These are phyloP conservation scores for roundworm (Caenorhabditis elegans) DNA, from an alignment of 1,140 invertebrate species.

Conservation along the genomic window DNA sequence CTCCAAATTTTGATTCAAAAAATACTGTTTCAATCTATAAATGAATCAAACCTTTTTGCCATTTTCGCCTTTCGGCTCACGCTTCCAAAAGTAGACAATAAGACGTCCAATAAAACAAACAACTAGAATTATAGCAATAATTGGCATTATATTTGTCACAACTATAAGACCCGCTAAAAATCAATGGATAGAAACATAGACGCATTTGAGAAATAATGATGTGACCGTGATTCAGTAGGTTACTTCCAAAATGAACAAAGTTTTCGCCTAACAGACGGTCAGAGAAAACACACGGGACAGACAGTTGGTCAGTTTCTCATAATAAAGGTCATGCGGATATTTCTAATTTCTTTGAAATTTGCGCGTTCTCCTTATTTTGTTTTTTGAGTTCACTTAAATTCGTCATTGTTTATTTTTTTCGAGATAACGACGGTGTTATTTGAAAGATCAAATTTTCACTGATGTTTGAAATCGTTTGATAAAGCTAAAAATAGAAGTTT, in stretches of 20 bases:
- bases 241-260: neutral
- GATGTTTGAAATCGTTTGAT: too few relatives aligned
- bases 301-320: too few relatives aligned
- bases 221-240: too few relatives aligned
- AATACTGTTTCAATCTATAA: neutral
- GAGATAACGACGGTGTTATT: neutral
- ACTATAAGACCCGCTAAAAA: neutral
- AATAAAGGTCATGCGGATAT: neutral
- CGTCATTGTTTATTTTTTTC: slow-evolving; percentile 5
- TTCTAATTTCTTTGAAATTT: neutral
- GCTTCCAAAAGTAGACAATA: slow-evolving; percentile 16
- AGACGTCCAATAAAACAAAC: slow-evolving; percentile 6
- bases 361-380: neutral
- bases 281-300: too few relatives aligned
- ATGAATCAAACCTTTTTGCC: neutral
- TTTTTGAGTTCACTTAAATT: neutral
- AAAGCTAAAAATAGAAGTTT: too few relatives aligned
- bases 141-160: neutral
- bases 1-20: too few relatives aligned
- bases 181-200: neutral
- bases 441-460: too few relatives aligned
- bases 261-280: too few relatives aligned
- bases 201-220: neutral
- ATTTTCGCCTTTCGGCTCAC: neutral
- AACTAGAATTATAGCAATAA: slow-evolving; percentile 10